phyloP scores from a whole-genome alignment of 2,888 invertebrate species.

The Drosophila niveifrons region DNA sequence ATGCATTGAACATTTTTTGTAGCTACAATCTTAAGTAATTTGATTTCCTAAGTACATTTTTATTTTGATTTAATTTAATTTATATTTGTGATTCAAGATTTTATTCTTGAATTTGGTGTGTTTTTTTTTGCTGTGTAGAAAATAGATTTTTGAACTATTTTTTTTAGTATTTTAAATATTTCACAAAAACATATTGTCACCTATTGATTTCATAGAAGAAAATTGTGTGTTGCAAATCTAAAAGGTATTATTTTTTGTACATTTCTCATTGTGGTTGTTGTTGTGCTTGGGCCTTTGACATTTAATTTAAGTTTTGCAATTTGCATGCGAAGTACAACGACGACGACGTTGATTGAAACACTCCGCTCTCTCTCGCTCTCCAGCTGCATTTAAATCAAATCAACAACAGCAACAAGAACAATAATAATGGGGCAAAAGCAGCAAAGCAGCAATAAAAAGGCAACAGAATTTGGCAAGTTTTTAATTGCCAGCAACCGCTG shows the following conservation, averaged over 20 bases:
- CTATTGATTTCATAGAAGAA: background rate
- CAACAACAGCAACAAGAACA: conserved; percentile 23
- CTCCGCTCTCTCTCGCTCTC: conserved; percentile 9
- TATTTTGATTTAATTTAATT: too few relatives aligned
- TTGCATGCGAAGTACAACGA: conserved; percentile 65
- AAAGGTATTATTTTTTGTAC: background rate
- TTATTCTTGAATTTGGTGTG: too few relatives aligned
- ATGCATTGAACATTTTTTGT: too few relatives aligned
- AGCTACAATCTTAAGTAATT: too few relatives aligned
- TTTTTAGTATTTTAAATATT: too few relatives aligned
- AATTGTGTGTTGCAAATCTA: background rate
- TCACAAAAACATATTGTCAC: background rate
- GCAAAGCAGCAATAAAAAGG: conserved; percentile 16
- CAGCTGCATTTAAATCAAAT: conserved; percentile 53
- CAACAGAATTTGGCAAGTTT: conserved; percentile 63
- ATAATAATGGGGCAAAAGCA: conserved; percentile 8
- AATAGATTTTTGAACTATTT: background rate
- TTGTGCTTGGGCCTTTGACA: conserved; percentile 45
- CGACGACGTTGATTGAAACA: conserved; percentile 58
- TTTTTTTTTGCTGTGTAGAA: background rate
- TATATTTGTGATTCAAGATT: too few relatives aligned
- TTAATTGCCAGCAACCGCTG: conserved; percentile 80
- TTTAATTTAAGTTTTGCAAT: conserved; percentile 80
- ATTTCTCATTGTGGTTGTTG: background rate
- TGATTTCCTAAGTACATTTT: too few relatives aligned